These are phyloP conservation scores for Gavia stellata DNA, from an alignment of 2,113 vertebrate species.

Conservation along the genomic window DNA sequence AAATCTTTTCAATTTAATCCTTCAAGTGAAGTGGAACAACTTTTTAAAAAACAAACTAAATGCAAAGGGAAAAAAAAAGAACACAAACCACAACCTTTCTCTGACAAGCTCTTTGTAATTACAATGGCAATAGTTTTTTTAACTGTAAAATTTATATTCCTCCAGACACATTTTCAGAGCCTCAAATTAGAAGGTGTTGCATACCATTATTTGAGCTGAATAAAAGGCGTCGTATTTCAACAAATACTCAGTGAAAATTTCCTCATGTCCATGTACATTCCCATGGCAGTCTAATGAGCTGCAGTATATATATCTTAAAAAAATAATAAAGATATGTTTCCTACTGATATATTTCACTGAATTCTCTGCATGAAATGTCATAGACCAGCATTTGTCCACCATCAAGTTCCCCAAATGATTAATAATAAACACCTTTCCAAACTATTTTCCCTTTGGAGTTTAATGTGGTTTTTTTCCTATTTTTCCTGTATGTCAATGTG, in stretches of 20 bases:
- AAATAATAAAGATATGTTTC: neutral
- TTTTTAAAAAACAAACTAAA: neutral
- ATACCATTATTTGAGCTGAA: neutral
- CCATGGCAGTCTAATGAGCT: neutral
- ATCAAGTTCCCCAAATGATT: neutral
- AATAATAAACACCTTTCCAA: neutral
- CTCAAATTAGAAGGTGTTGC: neutral
- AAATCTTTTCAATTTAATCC: neutral
- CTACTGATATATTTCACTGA: neutral
- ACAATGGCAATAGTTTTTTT: neutral
- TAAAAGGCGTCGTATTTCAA: neutral
- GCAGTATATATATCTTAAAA: neutral
- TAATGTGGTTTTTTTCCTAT: neutral
- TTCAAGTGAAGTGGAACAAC: neutral
- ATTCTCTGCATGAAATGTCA: neutral
- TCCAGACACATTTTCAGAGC: neutral
- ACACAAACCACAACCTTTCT: neutral
- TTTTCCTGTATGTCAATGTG: neutral
- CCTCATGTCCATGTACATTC: neutral
- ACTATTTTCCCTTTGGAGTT: neutral
- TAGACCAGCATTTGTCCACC: neutral
- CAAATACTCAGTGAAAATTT: neutral
- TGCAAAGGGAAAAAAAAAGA: neutral
- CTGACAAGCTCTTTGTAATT: neutral
- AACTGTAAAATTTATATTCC: neutral